Evolutionary conservation across 1,140 invertebrate species (phyloP), one percentile per base, ranked within the genome.

Genomic region (Atta cephalotes): DNA sequence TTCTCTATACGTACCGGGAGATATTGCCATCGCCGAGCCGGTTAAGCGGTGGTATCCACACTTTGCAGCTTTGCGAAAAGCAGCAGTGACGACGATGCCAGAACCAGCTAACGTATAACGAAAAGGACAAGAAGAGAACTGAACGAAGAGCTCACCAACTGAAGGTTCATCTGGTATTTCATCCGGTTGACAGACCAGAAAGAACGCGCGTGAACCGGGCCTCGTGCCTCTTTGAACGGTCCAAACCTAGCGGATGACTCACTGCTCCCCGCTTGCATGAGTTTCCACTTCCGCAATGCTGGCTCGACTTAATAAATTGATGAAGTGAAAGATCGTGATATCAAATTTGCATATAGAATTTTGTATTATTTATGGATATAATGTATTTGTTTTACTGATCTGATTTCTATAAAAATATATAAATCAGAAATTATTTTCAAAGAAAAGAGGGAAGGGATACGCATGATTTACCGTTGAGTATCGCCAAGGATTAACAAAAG

Each of bases 1-100:
- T 88, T 86, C 88, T 88, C 88, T 88, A 86, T 74, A 88, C 90
- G 85, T 88, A 89, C 79, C 72, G 87, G 86, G 89, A 88, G 89
- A 70, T 88, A 90, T 88, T 63, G 87, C 74, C 78, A 82, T 91
- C 45, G 87, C 35, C 76, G 85, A 25, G 60, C 49, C 63, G 74
- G 81, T 79, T 88, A 74, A 80, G 60, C 89, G 78, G 71, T 71
- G 82, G 58, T 78, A 66, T 51, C 25, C 74, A 28, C 49, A 49
- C 51, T 81, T 88, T 77, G 76, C 88, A 45, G 72, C 74, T 77
- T 31, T 31, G 16, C 71, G 68, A 71, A 28, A 66, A 70, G 9
- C 28, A 39, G 1, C 78, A 18, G 79, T 21, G 53, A 49, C 78
- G 77, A 45, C 53, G 0, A 71, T 62, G 78, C 72, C 88, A 66